phyloP scores from a whole-genome alignment of 35 echinoderm and acorn worm species.

The Apostichopus japonicus region DNA sequence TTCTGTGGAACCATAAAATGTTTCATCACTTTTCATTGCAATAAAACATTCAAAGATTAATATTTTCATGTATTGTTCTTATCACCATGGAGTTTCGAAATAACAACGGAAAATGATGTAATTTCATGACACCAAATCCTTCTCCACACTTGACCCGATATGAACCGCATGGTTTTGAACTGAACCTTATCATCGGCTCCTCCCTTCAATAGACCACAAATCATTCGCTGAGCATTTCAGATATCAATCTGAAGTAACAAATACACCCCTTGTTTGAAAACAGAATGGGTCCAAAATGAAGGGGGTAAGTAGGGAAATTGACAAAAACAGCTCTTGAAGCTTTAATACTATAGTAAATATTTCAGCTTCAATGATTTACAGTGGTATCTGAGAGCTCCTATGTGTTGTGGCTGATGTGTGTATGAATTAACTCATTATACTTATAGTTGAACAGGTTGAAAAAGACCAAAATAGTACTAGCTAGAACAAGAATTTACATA shows the following conservation, averaged over 20 bases:
- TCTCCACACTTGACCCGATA: conserved; percentile 27
- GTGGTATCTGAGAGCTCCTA: neutral
- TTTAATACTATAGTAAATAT: neutral
- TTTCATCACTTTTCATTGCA: no score
- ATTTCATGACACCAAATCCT: conserved; percentile 1
- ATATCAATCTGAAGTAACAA: conserved; percentile 18
- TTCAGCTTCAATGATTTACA: neutral
- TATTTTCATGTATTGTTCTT: neutral
- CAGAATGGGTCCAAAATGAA: neutral
- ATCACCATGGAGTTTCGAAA: conserved; percentile 4
- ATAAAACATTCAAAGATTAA: neutral
- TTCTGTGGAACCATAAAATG: no score
- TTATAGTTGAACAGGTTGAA: no score
- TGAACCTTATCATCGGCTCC: neutral
- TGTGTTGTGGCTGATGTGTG: no score
- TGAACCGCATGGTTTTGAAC: neutral
- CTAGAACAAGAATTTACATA: no score
- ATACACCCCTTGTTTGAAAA: neutral
- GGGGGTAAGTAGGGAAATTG: neutral
- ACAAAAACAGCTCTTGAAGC: neutral
- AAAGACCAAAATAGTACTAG: no score
- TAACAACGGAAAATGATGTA: neutral
- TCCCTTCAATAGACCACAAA: conserved; percentile 10
- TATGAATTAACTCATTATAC: no score
- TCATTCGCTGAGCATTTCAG: conserved; percentile 13